Percentiles rank a stretch among this genome's conserved stretches.
Conservation (phyloP, 2,113 vertebrate species). For the Pelecanoides urinatrix region DNA sequence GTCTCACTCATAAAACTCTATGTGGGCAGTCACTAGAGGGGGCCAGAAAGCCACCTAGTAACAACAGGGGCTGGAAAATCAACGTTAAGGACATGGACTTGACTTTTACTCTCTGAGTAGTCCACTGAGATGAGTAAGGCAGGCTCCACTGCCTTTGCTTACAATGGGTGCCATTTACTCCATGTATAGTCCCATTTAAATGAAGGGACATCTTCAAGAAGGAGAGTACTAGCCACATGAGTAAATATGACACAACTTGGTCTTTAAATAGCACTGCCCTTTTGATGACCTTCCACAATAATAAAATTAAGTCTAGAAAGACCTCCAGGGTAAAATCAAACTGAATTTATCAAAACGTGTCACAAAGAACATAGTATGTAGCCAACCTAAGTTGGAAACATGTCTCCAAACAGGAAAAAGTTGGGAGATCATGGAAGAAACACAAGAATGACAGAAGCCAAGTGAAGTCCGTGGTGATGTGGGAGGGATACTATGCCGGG, state of each 20-base stretch:
- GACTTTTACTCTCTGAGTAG: background rate
- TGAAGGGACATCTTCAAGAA: conserved; percentile 15
- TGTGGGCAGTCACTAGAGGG: conserved; percentile 29
- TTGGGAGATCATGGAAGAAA: conserved; percentile 25
- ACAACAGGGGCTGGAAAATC: background rate
- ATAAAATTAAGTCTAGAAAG: conserved; percentile 53
- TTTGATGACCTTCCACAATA: conserved; percentile 58
- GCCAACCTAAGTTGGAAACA: background rate
- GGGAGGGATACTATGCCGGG: background rate
- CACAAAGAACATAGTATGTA: background rate
- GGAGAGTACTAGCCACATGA: background rate
- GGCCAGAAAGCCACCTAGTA: conserved; percentile 17
- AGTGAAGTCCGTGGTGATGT: background rate
- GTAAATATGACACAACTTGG: conserved; percentile 38
- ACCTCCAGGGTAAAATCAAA: conserved; percentile 55
- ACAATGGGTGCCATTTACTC: background rate
- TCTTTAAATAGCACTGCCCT: conserved; percentile 50
- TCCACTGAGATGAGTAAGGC: background rate
- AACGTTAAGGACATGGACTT: background rate
- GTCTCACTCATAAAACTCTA: background rate
- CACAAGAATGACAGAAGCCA: background rate
- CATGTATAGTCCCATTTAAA: background rate
- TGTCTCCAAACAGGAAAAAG: background rate
- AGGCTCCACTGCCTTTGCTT: background rate
- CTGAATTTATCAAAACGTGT: conserved; percentile 46